Evolutionary conservation across 2,797 vertebrate species (phyloP), one percentile per base, ranked within the genome.

Genomic region (Spinibarbus caldwelli): DNA sequence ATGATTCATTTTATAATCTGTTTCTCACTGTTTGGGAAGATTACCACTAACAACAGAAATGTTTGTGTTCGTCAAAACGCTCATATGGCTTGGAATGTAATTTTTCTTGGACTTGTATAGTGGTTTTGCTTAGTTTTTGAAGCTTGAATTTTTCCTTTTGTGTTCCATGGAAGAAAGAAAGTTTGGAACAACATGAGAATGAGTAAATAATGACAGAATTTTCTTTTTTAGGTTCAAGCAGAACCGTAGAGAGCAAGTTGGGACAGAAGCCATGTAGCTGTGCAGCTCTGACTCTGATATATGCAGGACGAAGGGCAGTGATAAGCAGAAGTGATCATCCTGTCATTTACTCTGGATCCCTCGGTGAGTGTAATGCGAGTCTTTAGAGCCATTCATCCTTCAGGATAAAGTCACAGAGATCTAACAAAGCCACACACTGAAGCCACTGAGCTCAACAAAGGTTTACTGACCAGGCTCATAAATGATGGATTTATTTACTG

Each of bases 241-340:
- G 15, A 31, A 47, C 47, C 4, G 17, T 11, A 5, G 26, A 31
- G 4, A 29, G 4, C 36, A 38, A 43, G n/a, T 47, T n/a, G 26
- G 9, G 45, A 66, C 43, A 67, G 59, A 73, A 82, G 85, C 38
- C 54, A 31, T 71, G 49, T 72, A 21, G 41, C 45, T 57, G 85
- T 72, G 43, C 71, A 67, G 68, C 72, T 75, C 21, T 23, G 31
- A 43, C 38, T 43, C 38, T 71, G 68, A 34, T 73, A 19, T 31
- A 86, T 77, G 76, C 62, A 82, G 70, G 52, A 38, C 2, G 43
- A 57, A 68, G 82, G 57, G 59, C 68, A 67, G 77, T 43, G 54
- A 62, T 29, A 62, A 78, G 76, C n/a, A 43, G 57, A 43, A 62
- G 57, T 36, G 73, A 79, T 78, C 49, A 76, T 76, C 49, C 12